Evolutionary conservation across 2,888 invertebrate species (phyloP).

Genomic region (Pristionchus japonicus): DNA sequence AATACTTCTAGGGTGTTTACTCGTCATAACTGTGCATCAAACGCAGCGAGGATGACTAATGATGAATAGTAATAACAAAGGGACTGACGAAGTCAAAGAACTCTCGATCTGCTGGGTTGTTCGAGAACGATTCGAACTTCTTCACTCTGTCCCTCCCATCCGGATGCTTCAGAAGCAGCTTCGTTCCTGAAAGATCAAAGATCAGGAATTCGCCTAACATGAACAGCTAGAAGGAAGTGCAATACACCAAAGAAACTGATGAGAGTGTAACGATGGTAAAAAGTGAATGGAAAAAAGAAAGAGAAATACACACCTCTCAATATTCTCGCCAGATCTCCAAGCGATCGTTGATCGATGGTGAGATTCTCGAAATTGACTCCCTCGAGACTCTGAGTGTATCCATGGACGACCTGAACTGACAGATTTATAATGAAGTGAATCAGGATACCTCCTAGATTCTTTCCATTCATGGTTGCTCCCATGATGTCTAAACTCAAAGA

Average conservation of each 20-base stretch:
- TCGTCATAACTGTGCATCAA: too few relatives aligned
- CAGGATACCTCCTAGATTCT: too few relatives aligned
- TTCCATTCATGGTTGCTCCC: too few relatives aligned
- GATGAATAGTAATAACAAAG: background rate
- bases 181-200: background rate
- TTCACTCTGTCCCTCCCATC: background rate
- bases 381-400: background rate
- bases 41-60: too few relatives aligned
- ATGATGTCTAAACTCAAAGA: background rate
- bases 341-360: background rate
- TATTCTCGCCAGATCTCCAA: background rate
- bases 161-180: background rate
- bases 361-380: background rate
- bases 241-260: too few relatives aligned
- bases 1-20: too few relatives aligned
- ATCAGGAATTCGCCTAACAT: too few relatives aligned
- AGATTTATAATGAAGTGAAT: background rate
- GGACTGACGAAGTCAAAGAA: background rate
- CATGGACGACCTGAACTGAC: background rate
- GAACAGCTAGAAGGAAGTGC: too few relatives aligned
- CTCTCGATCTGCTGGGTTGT: background rate
- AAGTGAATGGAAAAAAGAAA: too few relatives aligned
- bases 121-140: conserved; percentile 7
- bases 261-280: too few relatives aligned
- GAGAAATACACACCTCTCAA: conserved; percentile 2